Evolutionary conservation across 2,113 vertebrate species (phyloP), one percentile per base, ranked within the genome.

Genomic region (Eptesicus fuscus): DNA sequence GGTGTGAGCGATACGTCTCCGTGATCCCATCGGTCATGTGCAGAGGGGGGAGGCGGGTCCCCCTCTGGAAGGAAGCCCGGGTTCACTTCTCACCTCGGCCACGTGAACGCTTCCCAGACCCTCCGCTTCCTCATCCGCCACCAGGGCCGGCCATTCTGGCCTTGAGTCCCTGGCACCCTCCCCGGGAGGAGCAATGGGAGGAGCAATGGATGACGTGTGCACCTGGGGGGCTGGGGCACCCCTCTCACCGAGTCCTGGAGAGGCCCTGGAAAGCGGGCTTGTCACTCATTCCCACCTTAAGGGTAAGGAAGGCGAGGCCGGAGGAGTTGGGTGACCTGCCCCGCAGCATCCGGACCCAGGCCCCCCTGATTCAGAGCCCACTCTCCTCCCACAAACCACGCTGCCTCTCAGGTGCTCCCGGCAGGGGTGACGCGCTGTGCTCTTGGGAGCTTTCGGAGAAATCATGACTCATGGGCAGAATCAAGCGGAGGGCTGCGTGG

Each of bases 201-300:
- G 49, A 59, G 40, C 30, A 7, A 22, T 4, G 6, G 65, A 37
- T 20, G 35, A 5, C 7, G 13, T 30, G 4, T 23, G 69, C 17
- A 0, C 32, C 3, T 2, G 4, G n/a, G 16, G 22, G 20, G 18
- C 74, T 7, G 20, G 69, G 37, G 5, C 9, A 1, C 3, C 1
- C 3, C 0, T 47, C 42, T 42, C 42, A 17, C 23, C 2, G 30
- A 30, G 5, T 56, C 69, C 42, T 44, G 23, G 13, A 0, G 3
- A 0, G 1, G 51, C 71, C n/a, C 37, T 32, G 59, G 17, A 7
- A 44, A 49, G 51, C 14, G 7, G 25, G 4, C 10, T 18, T 13
- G 37, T 13, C 14, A 28, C 56, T 4, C 23, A 0, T 74, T 63
- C 76, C 65, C 20, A 1, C 59, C 53, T 59, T 28, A 32, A 74